phyloP scores from a whole-genome alignment of 2,113 vertebrate species.

The Leptosomus discolor region DNA sequence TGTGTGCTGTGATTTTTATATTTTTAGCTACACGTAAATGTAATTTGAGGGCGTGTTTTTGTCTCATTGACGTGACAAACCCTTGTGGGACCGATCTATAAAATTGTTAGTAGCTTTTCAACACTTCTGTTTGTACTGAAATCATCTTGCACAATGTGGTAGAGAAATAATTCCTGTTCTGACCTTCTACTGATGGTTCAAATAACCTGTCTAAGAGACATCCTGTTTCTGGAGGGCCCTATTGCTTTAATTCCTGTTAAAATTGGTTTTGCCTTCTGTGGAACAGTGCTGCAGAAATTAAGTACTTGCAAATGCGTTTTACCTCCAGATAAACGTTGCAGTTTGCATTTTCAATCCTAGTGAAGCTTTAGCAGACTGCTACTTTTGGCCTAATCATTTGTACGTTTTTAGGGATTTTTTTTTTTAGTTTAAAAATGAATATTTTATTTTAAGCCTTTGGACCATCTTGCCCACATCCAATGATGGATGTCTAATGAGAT shows the following conservation, averaged over 20 bases:
- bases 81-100: neutral
- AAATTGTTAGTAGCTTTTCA: conserved; percentile 28
- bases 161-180: conserved; percentile 32
- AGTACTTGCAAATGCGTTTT: conserved; percentile 61
- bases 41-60: conserved; percentile 9
- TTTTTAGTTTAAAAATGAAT: conserved; percentile 40
- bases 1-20: neutral
- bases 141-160: neutral
- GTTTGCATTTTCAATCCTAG: conserved; percentile 35
- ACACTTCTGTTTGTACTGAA: neutral
- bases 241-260: conserved; percentile 51
- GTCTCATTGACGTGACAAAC: neutral
- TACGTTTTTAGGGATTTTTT: conserved; percentile 5
- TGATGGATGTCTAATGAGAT: conserved; percentile 54
- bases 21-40: neutral
- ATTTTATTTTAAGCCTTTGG: conserved; percentile 61
- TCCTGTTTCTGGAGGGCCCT: conserved; percentile 47
- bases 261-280: conserved; percentile 39
- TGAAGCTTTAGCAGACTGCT: conserved; percentile 39
- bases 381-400: conserved; percentile 48
- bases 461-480: conserved; percentile 29
- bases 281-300: conserved; percentile 38
- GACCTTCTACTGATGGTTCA: conserved; percentile 36
- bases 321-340: conserved; percentile 53
- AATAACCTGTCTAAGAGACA: conserved; percentile 52